Percentiles rank a stretch among this genome's conserved stretches.
Evolutionary conservation across 2,113 vertebrate genomes (phyloP).

Genomic region (Oncorhynchus gorbuscha): DNA sequence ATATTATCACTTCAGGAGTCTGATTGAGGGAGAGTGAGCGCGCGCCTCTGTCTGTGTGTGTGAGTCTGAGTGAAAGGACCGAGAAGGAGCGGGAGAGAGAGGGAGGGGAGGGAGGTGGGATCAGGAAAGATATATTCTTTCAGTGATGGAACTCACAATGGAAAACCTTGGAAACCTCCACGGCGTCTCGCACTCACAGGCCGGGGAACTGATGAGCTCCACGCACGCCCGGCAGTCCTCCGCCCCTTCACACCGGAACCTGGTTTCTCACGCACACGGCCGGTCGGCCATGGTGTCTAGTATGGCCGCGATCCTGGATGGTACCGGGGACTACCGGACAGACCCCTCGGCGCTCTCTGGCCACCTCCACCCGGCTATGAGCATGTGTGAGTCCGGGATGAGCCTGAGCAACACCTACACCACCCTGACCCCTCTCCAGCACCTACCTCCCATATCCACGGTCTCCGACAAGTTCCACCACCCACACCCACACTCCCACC

Average conservation of each 20-base stretch:
- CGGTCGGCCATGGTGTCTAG: slow-evolving; percentile 87
- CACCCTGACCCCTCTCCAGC: slow-evolving; percentile 93
- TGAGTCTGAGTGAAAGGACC: slow-evolving; percentile 42
- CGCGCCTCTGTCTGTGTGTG: slow-evolving; percentile 31
- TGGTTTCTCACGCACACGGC: slow-evolving; percentile 80
- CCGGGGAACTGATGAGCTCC: slow-evolving; percentile 88
- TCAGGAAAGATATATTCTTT: slow-evolving; percentile 51
- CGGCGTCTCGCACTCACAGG: slow-evolving; percentile 86
- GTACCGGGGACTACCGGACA: slow-evolving; percentile 86
- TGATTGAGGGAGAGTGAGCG: slow-evolving; percentile 45
- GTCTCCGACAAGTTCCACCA: slow-evolving; percentile 97
- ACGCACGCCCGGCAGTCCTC: slow-evolving; percentile 81
- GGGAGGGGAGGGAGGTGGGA: slow-evolving; percentile 58
- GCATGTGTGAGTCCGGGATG: slow-evolving; percentile 94
- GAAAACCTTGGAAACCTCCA: slow-evolving; percentile 89
- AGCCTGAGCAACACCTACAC: slow-evolving; percentile 93
- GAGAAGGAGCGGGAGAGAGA: slow-evolving; percentile 57
- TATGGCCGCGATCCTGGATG: slow-evolving; percentile 87
- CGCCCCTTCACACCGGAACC: slow-evolving; percentile 76
- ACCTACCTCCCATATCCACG: slow-evolving; percentile 92
- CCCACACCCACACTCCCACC: slow-evolving; percentile 78
- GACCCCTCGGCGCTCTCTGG: slow-evolving; percentile 83
- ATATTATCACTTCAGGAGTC: slow-evolving; percentile 65
- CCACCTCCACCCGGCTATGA: slow-evolving; percentile 93
- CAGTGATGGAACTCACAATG: slow-evolving; percentile 93